Base-by-base conservation (phyloP, 2,113 vertebrate species). In the Myodes glareolus region DNA sequence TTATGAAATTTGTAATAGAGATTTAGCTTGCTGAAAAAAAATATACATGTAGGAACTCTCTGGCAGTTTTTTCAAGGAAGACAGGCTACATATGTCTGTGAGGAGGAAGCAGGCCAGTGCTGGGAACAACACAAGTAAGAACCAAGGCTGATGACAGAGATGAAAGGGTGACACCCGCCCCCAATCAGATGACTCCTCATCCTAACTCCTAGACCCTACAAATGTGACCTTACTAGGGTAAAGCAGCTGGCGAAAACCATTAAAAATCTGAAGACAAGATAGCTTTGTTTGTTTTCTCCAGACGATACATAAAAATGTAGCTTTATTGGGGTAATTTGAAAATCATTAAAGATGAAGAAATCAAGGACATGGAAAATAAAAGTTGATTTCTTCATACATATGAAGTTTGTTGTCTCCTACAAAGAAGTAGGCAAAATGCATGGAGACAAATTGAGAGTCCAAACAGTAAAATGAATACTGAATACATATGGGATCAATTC, bases 141-240 rank as follows among this genome's bases (percentile, higher is more conserved):
- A 8, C 13, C 0, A 33, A 61, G 61, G 1, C 2, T 52, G 27
- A 91, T 84, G 45, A 78, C 31, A 16, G 21, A 36, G 19, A 25
- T 50, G 29, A 73, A 86, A 76, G 29, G 2, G 4, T 67, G 42
- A 3, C 11, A 2, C 11, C 5, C 3, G 12, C 7, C 0, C 4
- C 0, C 8, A 7, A 13, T 27, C 3, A 72, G 23, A 31, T 65
- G 1, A 58, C 17, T 13, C 3, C 3, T 5, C 2, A 10, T 12
- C 9, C 8, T 52, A 68, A 75, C 3, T 42, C 21, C 42, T 61
- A 16, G 23, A 50, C 7, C 0, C 27, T 75, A 7, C 45, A 29
- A 67, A 9, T 58, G 13, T 61, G 27, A n/a, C 19, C 2, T 31
- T 11, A 45, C 70, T 84, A 42, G 58, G 5, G 25, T 25, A 27